Percentiles rank a stretch among this genome's conserved stretches.
Evolutionary conservation across 2,888 invertebrate species (phyloP).

Genomic region (Apamea sordens): DNA sequence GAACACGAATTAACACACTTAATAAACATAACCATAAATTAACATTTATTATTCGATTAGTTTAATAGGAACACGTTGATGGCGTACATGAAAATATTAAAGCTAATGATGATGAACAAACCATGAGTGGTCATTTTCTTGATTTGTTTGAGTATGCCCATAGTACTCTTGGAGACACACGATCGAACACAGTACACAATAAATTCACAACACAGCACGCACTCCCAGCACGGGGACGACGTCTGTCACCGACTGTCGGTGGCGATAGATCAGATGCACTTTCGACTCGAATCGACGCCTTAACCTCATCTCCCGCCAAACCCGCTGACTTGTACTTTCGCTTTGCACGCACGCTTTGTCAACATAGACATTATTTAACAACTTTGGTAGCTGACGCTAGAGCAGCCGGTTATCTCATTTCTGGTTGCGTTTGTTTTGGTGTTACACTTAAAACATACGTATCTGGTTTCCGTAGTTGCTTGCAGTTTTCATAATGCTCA

Average conservation of each 20-base stretch:
- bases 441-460: not conserved
- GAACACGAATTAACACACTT: constrained; percentile 19
- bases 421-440: constrained; percentile 31
- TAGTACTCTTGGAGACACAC: constrained; percentile 57
- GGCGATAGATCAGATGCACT: constrained; percentile 79
- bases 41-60: constrained; percentile 40
- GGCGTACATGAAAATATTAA: not conserved
- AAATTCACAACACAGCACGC: constrained; percentile 61
- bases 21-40: constrained; percentile 26
- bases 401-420: constrained; percentile 42
- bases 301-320: constrained; percentile 68
- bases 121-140: constrained; percentile 85
- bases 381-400: constrained; percentile 48
- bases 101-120: constrained; percentile 70
- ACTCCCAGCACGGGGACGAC: constrained; percentile 70
- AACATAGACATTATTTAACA: constrained; percentile 80
- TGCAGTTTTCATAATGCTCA: not conserved
- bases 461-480: not conserved
- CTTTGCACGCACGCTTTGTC: constrained; percentile 64
- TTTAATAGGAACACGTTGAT: constrained; percentile 22
- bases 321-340: constrained; percentile 65
- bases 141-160: constrained; percentile 88
- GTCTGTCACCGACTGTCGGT: constrained; percentile 76
- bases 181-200: constrained; percentile 61
- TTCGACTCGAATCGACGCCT: constrained; percentile 69